Base-by-base conservation (phyloP, 2,888 invertebrate species). In the Cerastis rubricosa region DNA sequence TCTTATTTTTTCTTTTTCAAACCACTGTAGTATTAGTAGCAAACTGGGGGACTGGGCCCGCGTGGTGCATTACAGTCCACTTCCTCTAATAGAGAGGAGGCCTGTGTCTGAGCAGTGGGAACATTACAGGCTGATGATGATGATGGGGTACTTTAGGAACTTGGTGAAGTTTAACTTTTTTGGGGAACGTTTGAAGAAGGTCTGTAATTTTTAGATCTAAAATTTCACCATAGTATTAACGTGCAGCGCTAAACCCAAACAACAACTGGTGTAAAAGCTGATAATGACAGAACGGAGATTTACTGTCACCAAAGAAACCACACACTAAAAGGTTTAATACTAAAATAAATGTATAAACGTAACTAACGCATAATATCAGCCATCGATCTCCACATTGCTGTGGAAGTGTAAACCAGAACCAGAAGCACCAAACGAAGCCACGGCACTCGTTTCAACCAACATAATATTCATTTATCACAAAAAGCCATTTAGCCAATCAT, bases 401-500 rank as follows among this genome's bases (percentile, higher is more conserved):
- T 29, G 3, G 29, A 51, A 25, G 5, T 29, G 17, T 19, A 1
- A 1, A 35, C 3, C 35, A 35, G 35, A 35, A 35, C 35, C 35
- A 35, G 7, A 59, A 59, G 14, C 12, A 6, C 9, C 17, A 49
- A 74, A 9, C 19, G 25, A 6, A 69, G 22, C 22, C 17, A 17
- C 25, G 22, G 0, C 17, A 7, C 45, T 40, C 47, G 19, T 76
- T 57, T 35, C 25, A 7, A 66, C 22, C 4, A 66, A 35, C 35
- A 66, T 35, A n/a, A 54, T 29, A 19, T 29, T n/a, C 6, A 54
- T 47, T 25, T 29, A 54, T 49, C 14, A 67, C 64, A 64, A 43
- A 64, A 43, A 64, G 12, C 47, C 59, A 74, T 69, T 65, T 61
- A 7, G 9, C 43, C 49, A 54, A 47, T n/a, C 72, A 43, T 65